Evolutionary conservation across 37 sponge, comb jelly and placozoan genomes (phyloP).

Genomic region (Oopsacas minuta): DNA sequence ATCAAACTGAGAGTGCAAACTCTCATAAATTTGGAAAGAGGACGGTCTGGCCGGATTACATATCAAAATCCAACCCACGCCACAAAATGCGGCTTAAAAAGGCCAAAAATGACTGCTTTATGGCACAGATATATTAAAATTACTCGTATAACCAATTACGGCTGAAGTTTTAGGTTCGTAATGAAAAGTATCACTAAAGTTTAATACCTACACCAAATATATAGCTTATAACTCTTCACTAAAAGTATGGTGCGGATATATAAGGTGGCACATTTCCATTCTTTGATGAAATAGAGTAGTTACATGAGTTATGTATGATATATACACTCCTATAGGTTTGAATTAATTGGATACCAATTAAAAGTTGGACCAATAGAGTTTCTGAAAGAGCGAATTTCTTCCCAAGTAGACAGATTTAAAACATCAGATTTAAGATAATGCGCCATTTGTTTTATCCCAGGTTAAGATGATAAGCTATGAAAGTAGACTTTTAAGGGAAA

Average conservation of each 20-base stretch:
- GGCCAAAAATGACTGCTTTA: too few species aligned
- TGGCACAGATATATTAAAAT: too few species aligned
- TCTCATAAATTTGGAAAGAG: too few species aligned
- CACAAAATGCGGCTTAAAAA: too few species aligned
- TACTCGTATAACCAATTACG: too few species aligned
- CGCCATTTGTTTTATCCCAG: neutral
- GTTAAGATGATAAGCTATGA: neutral
- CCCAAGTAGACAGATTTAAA: neutral
- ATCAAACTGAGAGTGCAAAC: too few species aligned
- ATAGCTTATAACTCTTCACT: too few species aligned
- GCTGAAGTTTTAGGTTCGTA: too few species aligned
- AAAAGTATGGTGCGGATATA: neutral
- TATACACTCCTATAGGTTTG: neutral
- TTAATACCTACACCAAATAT: too few species aligned
- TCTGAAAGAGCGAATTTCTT: neutral
- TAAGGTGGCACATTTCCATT: neutral
- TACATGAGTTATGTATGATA: neutral
- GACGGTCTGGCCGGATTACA: too few species aligned
- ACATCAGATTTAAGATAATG: neutral
- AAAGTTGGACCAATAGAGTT: neutral
- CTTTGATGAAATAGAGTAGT: neutral
- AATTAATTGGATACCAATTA: neutral
- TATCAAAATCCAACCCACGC: too few species aligned
- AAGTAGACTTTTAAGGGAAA: neutral
- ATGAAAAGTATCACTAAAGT: too few species aligned